Evolutionary conservation across 1,140 invertebrate species (phyloP), one percentile per base, ranked within the genome.

Genomic region (Macrocentrus cingulum): DNA sequence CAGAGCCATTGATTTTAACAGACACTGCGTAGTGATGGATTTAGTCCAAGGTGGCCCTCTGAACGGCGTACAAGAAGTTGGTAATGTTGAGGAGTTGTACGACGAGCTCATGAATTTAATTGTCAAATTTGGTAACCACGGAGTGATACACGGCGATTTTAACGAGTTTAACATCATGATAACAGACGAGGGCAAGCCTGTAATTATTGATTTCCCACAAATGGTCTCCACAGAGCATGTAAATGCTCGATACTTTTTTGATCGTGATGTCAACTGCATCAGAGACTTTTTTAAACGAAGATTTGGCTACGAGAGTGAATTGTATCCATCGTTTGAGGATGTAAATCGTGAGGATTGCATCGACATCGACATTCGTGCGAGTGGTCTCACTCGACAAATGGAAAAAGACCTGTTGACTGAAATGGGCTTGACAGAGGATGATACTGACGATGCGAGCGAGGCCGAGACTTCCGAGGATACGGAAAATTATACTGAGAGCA

Each of bases 141-240:
- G 98, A 0, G 91, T 99, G 1, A 99, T 99, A 69, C 97, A 99
- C 78, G 92, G 96, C 1, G 97, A 99, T 83, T 99, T 98, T 67
- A 99, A 99, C 77, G 98, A 99, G 81, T 99, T 99, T 74, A 99
- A 98, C 75, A 87, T 98, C 42, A 94, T 98, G 86, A 80, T 98
- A 0, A 86, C 86, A 20, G 85, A 92, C 67, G 86, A 90, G 0
- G 89, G 88, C 23, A 87, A 88, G 56, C 88, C 97, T 0, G 82
- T 96, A 39, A 81, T 99, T 52, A 99, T 99, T 70, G 98, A 99
- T 84, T 99, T 99, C 77, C 97, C 98, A 1, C 97, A 99, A 83
- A 99, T 99, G 97, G 86, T 99, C 37, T 98, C 95, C 4, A 97
- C 90, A 0, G 88, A 87, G 42, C 97, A 99, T 81, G 73, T 81